These are phyloP conservation scores for Conus canariensis DNA, from an alignment of 2,888 invertebrate species.

Conservation along the genomic window DNA sequence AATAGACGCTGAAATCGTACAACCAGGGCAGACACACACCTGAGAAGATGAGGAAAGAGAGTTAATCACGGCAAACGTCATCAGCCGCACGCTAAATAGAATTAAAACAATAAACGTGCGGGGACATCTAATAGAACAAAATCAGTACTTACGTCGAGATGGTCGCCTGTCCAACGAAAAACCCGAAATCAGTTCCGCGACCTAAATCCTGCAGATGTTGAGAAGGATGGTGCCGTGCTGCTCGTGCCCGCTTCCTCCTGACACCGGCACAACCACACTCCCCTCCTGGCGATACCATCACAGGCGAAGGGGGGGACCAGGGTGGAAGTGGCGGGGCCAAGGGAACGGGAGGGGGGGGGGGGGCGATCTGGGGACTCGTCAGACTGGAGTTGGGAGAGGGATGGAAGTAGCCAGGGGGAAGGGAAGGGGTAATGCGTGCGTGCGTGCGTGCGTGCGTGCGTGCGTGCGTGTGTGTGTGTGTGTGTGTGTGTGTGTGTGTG, in stretches of 20 bases:
- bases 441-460: background rate
- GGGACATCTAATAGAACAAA: too few relatives aligned
- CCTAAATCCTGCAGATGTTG: conserved; percentile 4
- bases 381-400: too few relatives aligned
- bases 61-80: too few relatives aligned
- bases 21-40: too few relatives aligned
- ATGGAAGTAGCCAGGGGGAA: too few relatives aligned
- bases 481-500: background rate
- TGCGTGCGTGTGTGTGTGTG: background rate
- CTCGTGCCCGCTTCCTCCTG: conserved; percentile 15
- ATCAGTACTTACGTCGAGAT: conserved; percentile 26
- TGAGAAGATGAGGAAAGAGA: too few relatives aligned
- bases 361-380: background rate
- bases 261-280: conserved; percentile 34
- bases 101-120: too few relatives aligned
- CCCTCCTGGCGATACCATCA: conserved; percentile 10
- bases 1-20: too few relatives aligned
- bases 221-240: conserved; percentile 11
- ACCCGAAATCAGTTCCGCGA: conserved; percentile 27
- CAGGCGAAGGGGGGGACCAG: conserved; percentile 18
- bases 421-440: too few relatives aligned
- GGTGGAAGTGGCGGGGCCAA: background rate
- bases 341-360: background rate
- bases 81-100: too few relatives aligned
- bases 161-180: conserved; percentile 36